Conservation (phyloP, 2,797 vertebrate species). For the Melanotaenia maccullochi region DNA sequence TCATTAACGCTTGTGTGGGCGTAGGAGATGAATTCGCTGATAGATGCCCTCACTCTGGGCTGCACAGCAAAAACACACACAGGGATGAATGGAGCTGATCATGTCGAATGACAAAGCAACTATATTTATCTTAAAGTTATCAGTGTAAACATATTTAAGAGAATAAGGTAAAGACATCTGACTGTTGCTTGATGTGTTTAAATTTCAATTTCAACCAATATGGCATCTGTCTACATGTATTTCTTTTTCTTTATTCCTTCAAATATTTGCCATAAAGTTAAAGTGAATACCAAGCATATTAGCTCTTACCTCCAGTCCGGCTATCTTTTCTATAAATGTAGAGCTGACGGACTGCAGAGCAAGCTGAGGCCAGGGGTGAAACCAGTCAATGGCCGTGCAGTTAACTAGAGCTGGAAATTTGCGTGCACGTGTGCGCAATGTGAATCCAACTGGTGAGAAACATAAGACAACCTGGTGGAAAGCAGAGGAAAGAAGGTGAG, state of each 20-base stretch:
- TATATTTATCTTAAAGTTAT: background rate
- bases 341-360: conserved; percentile 82
- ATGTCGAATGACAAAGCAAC: background rate
- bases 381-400: conserved; percentile 79
- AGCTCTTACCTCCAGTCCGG: conserved; percentile 74
- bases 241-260: background rate
- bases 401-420: conserved; percentile 84
- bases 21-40: conserved; percentile 83
- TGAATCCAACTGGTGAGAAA: conserved; percentile 85
- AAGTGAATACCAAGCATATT: background rate
- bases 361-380: conserved; percentile 75
- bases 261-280: background rate
- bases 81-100: conserved; percentile 7
- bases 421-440: conserved; percentile 75
- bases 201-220: background rate
- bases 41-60: conserved; percentile 77
- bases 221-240: background rate
- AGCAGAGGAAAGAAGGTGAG: background rate
- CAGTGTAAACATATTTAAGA: background rate
- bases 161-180: background rate
- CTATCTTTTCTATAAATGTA: conserved; percentile 82
- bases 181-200: background rate
- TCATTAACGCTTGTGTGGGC: conserved; percentile 83
- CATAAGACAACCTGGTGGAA: conserved; percentile 81
- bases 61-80: conserved; percentile 54